Evolutionary conservation across 2,113 vertebrate genomes (phyloP), one percentile per base, ranked within the genome.

Genomic region (Menura novaehollandiae): DNA sequence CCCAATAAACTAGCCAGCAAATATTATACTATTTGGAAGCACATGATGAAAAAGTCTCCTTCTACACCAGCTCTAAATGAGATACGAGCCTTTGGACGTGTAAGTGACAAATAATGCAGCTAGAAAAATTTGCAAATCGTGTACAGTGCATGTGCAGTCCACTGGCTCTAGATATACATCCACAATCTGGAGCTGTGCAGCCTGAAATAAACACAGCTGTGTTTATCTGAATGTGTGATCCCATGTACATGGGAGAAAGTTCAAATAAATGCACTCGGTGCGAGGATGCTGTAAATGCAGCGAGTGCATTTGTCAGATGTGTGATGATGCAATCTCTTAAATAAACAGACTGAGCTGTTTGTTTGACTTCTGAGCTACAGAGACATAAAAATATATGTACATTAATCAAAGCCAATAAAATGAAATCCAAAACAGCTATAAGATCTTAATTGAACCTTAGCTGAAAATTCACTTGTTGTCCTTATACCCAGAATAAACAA

Each of bases 141-240:
- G 68, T 51, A 37, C 43, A 59, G 68, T 94, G 85, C 89, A 51
- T 83, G 92, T 64, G 64, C 62, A 96, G 97, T 97, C 97, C 95
- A 97, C 93, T 96, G 97, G 87, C 91, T 94, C 76, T 95, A 94
- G 94, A 95, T 82, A 60, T 91, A 93, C 95, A 97, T 96, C 97
- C 85, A 95, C 81, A 97, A 95, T 97, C 94, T 97, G 93, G 97
- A 97, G 87, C 41, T 91, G 95, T 95, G 91, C 91, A 96, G 94
- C 92, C 89, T 96, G 95, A 97, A 97, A 96, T 98, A 98, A 98
- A 98, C 98, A 98, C 98, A 98, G 97, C 97, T 98, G 98, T 97
- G 98, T 98, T 98, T 98, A 98, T 97, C 96, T 96, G 92, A 98
- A 97, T 96, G 98, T 98, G 96, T 97, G 97, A 97, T 98, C 95